Base-by-base conservation (phyloP, 2,888 invertebrate genomes). In the Coelinius sp. region DNA sequence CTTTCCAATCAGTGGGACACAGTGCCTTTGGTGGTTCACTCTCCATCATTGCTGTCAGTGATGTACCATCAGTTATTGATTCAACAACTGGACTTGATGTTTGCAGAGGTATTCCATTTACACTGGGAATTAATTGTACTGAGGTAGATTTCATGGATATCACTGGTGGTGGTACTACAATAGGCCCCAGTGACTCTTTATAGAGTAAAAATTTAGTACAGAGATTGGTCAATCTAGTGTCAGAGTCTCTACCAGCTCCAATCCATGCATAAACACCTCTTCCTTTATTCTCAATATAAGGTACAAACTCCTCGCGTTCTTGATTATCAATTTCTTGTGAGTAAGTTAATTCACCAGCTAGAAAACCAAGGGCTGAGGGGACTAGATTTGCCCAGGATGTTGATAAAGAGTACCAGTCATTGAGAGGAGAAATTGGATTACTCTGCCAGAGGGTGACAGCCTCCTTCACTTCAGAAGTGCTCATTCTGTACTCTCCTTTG, bases 181-280 rank as follows among this genome's bases (percentile, higher is more conserved):
- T 83, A 7, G 84, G 75, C n/a, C 77, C 77, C 27, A 88, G 73
- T 0, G 83, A 80, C 53, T 87, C 87, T 70, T 83, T 83, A 53
- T 93, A 91, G 31, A 93, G 90, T 77, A 96, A 88, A 95, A 97
- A 97, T 79, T 93, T 93, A 74, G 93, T 91, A 83, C 94, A 96
- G 68, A 97, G 88, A 2, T 93, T 91, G 4, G 91, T 89, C 12
- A 97, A 88, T 46, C 94, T 91, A 2, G 92, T 90, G 86, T 97
- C 97, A 1, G 95, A 94, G 86, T 98, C 97, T 4, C 97, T 90
- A 0, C 97, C 97, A 5, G 96, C 96, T 1, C 97, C 97, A 74
- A 97, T 97, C 98, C 98, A 98, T 82, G 95, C 94, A 87, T 95
- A 96, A 81, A 92, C 90, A 84, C 91, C 84, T 10, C 77, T 80